A percentile compares a stretch with the other conserved stretches of the same genome.
phyloP scores from a whole-genome alignment of 2,888 invertebrate species.

The Heteromurus nitidus region DNA sequence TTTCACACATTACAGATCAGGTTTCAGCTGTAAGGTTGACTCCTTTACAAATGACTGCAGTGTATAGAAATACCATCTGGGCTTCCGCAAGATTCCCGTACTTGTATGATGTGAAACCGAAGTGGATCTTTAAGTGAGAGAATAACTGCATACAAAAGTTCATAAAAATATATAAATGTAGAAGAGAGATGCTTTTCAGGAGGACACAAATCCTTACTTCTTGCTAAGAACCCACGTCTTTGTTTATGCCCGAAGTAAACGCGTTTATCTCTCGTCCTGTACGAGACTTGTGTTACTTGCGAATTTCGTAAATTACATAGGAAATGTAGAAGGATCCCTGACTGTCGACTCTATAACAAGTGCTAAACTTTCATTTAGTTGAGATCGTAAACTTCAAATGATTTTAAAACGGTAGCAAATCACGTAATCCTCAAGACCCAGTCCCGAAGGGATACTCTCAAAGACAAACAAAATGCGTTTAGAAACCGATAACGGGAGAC shows the following conservation, averaged over 20 bases:
- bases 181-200: too few species aligned
- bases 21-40: conserved; percentile 26
- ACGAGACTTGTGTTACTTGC: neutral
- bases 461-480: conserved; percentile 8
- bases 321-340: neutral
- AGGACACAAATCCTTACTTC: too few species aligned
- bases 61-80: conserved; percentile 46
- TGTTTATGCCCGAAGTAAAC: too few species aligned
- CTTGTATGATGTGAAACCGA: conserved; percentile 49
- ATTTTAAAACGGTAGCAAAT: conserved; percentile 15
- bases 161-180: conserved; percentile 3
- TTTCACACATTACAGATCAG: conserved; percentile 47
- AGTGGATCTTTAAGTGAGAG: conserved; percentile 23
- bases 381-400: neutral
- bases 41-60: conserved; percentile 8
- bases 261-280: neutral
- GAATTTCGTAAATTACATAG: conserved; percentile 16
- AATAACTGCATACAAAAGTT: conserved; percentile 17
- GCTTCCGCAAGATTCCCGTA: conserved; percentile 58
- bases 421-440: conserved; percentile 1
- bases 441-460: neutral
- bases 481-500: conserved; percentile 11
- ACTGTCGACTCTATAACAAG: neutral
- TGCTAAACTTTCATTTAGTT: conserved; percentile 8
- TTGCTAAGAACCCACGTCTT: too few species aligned